Evolutionary conservation across 2,797 vertebrate species (phyloP).

Genomic region (Silurus lanzhouensis): DNA sequence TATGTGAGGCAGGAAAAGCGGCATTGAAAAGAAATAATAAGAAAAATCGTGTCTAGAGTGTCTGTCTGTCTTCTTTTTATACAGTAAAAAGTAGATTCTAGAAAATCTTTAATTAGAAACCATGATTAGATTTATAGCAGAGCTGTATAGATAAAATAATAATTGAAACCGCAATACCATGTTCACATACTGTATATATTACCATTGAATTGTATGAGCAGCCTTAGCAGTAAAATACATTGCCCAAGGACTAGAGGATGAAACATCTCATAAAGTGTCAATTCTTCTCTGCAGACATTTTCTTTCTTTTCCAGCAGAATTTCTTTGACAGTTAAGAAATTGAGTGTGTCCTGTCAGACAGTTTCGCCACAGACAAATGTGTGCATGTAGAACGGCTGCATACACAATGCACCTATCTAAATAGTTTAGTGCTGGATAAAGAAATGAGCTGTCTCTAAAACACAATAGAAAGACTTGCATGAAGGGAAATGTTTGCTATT

Average conservation of each 20-base stretch:
- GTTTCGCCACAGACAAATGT: constrained; percentile 35
- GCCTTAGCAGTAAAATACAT: constrained; percentile 3
- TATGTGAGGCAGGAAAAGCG: constrained; percentile 10
- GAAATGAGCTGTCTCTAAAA: constrained; percentile 31
- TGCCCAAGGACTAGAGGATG: constrained; percentile 34
- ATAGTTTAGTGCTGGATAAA: constrained; percentile 44
- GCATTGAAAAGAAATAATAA: constrained; percentile 10
- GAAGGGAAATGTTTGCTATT: constrained; percentile 36
- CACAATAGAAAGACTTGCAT: constrained; percentile 20
- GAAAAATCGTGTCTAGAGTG: background rate
- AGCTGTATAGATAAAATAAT: background rate
- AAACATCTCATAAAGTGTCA: constrained; percentile 40
- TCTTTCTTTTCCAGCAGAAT: constrained; percentile 42
- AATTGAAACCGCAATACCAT: background rate
- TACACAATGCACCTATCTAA: constrained; percentile 16
- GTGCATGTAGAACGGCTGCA: constrained; percentile 7
- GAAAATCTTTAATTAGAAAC: background rate
- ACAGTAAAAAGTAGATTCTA: background rate
- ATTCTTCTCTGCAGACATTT: constrained; percentile 35
- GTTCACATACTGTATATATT: background rate
- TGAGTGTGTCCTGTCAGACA: constrained; percentile 49
- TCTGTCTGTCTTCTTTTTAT: background rate
- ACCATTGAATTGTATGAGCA: background rate
- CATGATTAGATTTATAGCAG: background rate
- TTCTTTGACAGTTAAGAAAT: constrained; percentile 45